Conservation (phyloP, 1,140 invertebrate species). For the Macrotrachela quadricornifera region DNA sequence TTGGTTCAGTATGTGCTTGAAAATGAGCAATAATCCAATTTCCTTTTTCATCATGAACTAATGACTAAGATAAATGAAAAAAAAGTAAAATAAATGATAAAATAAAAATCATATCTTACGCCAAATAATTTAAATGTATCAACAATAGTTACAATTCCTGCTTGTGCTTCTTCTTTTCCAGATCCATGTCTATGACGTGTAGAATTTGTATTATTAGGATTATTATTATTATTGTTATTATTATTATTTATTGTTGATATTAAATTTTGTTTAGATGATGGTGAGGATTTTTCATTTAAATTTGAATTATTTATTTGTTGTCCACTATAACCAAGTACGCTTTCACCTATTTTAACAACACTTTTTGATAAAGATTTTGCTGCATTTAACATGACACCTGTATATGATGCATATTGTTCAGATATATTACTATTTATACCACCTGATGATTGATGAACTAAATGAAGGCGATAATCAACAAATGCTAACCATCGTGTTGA, state of each 20-base stretch:
- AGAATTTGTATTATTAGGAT: constrained; percentile 13
- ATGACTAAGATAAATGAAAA: constrained; percentile 6
- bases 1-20: constrained; percentile 66
- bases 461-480: too few species aligned
- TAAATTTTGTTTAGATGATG: neutral
- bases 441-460: too few species aligned
- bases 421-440: too few species aligned
- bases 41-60: constrained; percentile 24
- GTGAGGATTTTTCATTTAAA: too few species aligned
- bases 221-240: constrained; percentile 19
- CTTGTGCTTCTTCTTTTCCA: constrained; percentile 34
- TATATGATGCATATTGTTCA: too few species aligned
- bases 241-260: neutral
- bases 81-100: constrained; percentile 15
- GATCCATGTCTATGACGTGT: neutral
- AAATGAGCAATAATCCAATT: constrained; percentile 67
- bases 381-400: too few species aligned
- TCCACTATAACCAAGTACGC: too few species aligned
- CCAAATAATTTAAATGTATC: constrained; percentile 34
- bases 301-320: constrained; percentile 14
- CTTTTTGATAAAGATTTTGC: too few species aligned
- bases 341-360: too few species aligned
- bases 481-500: too few species aligned
- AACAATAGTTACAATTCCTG: constrained; percentile 65
- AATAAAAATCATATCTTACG: constrained; percentile 11